Percentiles rank a stretch among this genome's conserved stretches.
Evolutionary conservation across 2,888 invertebrate species (phyloP).

Genomic region (Nomada hirtipes): DNA sequence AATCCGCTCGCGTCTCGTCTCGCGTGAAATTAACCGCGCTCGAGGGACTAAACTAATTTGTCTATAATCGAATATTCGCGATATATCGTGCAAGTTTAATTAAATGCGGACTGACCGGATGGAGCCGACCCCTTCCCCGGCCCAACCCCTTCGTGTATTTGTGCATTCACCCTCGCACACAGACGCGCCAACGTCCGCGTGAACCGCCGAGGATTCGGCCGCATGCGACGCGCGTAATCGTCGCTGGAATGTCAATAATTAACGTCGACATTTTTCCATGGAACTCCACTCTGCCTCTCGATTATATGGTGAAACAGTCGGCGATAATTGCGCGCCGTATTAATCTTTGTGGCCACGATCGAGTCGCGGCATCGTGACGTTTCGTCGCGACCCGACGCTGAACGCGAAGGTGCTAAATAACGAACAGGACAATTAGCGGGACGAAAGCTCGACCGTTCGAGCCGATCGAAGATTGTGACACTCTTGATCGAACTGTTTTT

Average conservation of each 20-base stretch:
- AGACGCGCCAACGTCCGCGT: background rate
- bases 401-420: background rate
- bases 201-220: slow-evolving; percentile 28
- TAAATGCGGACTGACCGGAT: slow-evolving; percentile 74
- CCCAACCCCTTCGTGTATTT: slow-evolving; percentile 49
- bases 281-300: background rate
- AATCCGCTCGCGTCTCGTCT: slow-evolving; percentile 65
- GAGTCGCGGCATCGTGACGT: slow-evolving; percentile 21
- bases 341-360: slow-evolving; percentile 46
- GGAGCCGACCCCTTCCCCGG: slow-evolving; percentile 34
- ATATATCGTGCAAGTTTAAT: slow-evolving; percentile 75
- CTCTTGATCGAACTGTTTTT: background rate
- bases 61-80: slow-evolving; percentile 75
- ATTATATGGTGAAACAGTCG: slow-evolving; percentile 47
- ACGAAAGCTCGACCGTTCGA: slow-evolving; percentile 1
- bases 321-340: slow-evolving; percentile 48
- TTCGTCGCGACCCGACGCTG: background rate
- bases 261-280: slow-evolving; percentile 61
- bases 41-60: slow-evolving; percentile 75
- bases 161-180: slow-evolving; percentile 39
- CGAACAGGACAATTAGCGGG: slow-evolving; percentile 14
- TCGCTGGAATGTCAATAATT: slow-evolving; percentile 66
- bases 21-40: slow-evolving; percentile 74
- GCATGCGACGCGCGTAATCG: slow-evolving; percentile 58
- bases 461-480: background rate